Evolutionary conservation across 1,140 invertebrate genomes (phyloP).

Genomic region (Mylabris phalerata): DNA sequence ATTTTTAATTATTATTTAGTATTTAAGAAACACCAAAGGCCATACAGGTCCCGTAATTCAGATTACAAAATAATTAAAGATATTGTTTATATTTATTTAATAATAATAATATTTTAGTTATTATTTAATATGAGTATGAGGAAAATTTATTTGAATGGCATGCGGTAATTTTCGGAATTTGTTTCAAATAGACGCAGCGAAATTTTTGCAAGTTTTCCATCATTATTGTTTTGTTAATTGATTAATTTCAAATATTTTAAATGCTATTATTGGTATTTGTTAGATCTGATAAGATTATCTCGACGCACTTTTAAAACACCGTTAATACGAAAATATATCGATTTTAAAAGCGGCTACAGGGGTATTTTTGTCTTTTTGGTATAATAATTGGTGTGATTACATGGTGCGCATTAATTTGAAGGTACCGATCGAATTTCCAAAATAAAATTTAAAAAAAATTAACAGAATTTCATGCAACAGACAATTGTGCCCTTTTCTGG

Average conservation of each 20-base stretch:
- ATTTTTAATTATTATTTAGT: background rate
- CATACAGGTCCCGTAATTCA: constrained; percentile 23
- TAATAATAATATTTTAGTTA: background rate
- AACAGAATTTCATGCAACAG: too few relatives aligned
- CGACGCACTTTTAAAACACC: constrained; percentile 38
- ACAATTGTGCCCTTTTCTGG: too few relatives aligned
- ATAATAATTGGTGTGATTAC: constrained; percentile 26
- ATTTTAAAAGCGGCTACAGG: constrained; percentile 27
- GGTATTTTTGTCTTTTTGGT: constrained; percentile 1
- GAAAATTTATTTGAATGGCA: background rate
- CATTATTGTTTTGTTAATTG: background rate
- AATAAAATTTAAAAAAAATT: too few relatives aligned
- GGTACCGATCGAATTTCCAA: background rate
- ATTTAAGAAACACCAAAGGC: constrained; percentile 27
- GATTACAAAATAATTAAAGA: constrained; percentile 16
- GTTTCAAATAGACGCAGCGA: constrained; percentile 10
- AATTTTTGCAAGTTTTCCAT: background rate
- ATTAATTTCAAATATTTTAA: background rate
- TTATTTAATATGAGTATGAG: background rate
- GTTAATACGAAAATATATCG: constrained; percentile 37
- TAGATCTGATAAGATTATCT: constrained; percentile 33
- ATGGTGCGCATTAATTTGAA: constrained; percentile 31
- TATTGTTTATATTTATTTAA: background rate
- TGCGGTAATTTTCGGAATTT: constrained; percentile 18
- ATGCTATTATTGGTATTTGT: constrained; percentile 18